phyloP scores from a whole-genome alignment of 2,888 invertebrate genomes.

The Cotesia congregata region DNA sequence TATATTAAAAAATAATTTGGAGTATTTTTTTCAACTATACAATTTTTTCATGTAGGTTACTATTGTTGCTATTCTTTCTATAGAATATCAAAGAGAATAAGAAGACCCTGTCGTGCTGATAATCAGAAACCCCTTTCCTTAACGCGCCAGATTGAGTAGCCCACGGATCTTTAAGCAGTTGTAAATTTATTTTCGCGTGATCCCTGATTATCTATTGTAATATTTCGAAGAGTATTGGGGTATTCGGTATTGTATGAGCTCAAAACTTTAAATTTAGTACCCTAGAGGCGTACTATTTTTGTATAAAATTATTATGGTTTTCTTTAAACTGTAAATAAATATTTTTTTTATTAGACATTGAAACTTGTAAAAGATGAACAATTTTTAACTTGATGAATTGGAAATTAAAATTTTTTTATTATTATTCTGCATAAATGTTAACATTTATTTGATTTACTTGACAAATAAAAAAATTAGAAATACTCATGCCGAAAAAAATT shows the following conservation, averaged over 20 bases:
- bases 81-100: background rate
- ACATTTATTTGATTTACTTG: no score
- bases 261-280: background rate
- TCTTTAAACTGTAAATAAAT: background rate
- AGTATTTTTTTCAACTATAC: background rate
- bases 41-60: background rate
- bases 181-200: slow-evolving; percentile 41
- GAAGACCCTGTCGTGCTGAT: slow-evolving; percentile 44
- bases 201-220: slow-evolving; percentile 35
- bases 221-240: no score
- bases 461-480: no score
- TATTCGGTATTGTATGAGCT: background rate
- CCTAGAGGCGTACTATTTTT: slow-evolving; percentile 5
- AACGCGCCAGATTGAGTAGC: slow-evolving; percentile 17
- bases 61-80: no score
- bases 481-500: no score
- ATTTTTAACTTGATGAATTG: no score
- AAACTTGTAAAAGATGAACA: no score
- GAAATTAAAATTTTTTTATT: no score
- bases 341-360: background rate
- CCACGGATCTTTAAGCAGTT: slow-evolving; percentile 30
- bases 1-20: no score
- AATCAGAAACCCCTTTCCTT: slow-evolving; percentile 29
- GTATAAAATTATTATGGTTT: background rate
- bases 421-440: no score